Evolutionary conservation across 1,140 invertebrate genomes (phyloP).

Genomic region (roundworm (Caenorhabditis elegans)): WBcel235 BX284604.4:4012001-4012500

Average conservation of each 20-base stretch:
- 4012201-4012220: constrained; percentile 81
- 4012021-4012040: constrained; percentile 58
- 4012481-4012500: constrained; percentile 67
- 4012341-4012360: constrained; percentile 73
- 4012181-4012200: constrained; percentile 76
- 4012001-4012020: constrained; percentile 54
- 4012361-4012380: constrained; percentile 90
- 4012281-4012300: constrained; percentile 80
- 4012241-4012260: constrained; percentile 81
- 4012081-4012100: constrained; percentile 81
- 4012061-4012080: constrained; percentile 87
- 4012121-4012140: constrained; percentile 87
- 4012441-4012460: constrained; percentile 72
- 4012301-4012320: constrained; percentile 82
- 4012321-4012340: constrained; percentile 59
- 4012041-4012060: constrained; percentile 41
- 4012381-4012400: constrained; percentile 86
- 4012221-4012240: constrained; percentile 89
- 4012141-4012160: constrained; percentile 87
- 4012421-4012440: constrained; percentile 91
- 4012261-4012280: constrained; percentile 79
- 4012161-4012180: constrained; percentile 86
- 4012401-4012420: constrained; percentile 83
- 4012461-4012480: constrained; percentile 78
- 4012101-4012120: constrained; percentile 88